Conservation (phyloP, 2,888 invertebrate genomes). For the Mycalesis mineus region DNA sequence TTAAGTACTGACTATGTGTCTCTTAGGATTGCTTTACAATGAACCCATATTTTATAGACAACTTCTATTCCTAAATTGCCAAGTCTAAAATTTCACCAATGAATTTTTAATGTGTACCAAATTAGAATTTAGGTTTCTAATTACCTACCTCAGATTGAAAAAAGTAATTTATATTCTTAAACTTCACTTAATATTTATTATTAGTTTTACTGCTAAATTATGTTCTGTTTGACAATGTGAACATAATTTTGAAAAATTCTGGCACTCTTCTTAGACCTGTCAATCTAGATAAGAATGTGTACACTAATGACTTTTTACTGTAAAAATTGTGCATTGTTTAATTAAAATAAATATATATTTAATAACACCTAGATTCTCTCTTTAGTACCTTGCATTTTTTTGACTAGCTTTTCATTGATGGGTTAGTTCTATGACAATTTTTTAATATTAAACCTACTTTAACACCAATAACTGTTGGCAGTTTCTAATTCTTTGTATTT, state of each 20-base stretch:
- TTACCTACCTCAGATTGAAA: no score
- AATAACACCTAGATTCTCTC: not conserved
- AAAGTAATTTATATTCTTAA: no score
- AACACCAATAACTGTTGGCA: not conserved
- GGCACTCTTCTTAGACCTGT: not conserved
- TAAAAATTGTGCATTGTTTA: not conserved
- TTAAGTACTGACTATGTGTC: slow-evolving; percentile 13
- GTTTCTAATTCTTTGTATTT: no score
- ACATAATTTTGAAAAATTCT: no score
- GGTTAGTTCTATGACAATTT: not conserved
- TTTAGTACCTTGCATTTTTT: not conserved
- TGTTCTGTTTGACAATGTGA: no score
- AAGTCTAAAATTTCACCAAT: not conserved
- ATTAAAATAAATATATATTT: not conserved
- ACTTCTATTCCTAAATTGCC: not conserved
- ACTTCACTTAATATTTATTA: no score
- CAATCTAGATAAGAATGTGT: not conserved
- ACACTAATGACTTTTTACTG: not conserved
- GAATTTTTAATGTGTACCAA: no score
- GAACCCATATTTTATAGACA: not conserved
- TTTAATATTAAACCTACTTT: not conserved
- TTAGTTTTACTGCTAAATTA: no score
- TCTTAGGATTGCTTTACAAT: not conserved
- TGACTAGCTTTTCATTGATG: slow-evolving; percentile 8
- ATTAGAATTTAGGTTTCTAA: no score